Base-by-base conservation (phyloP, 2,888 invertebrate species). In the Lycia hirtaria region DNA sequence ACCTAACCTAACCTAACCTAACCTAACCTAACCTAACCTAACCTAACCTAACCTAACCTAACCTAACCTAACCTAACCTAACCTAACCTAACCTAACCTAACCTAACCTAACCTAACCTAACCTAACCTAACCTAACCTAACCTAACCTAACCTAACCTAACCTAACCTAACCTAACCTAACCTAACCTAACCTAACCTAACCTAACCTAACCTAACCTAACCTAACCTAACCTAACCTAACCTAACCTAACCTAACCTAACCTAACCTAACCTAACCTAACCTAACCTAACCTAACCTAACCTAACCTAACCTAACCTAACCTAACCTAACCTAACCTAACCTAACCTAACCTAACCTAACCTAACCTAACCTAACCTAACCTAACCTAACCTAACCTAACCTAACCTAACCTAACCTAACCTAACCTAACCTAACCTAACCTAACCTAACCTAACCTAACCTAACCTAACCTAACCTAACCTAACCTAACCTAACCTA, bases 371-470 rank as follows among this genome's bases (percentile, higher is more conserved):
- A 55, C 53, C 56, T 56, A 59, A 61, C 59, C 57, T 62, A 62
- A 65, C 62, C 62, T 60, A 60, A 62, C 60, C 60, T 60, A 32
- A 32, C 32, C 32, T 32, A 32, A 32, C 60, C 55, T 48, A 55
- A 60, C 51, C 56, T 47, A 56, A 60, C 56, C 60, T 57, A 57
- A 57, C 57, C 57, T 58, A 62, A 62, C 62, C 62, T 58, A 62
- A 62, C 62, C 62, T 58, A 62, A 62, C 62, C 62, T 58, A 57
- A 57, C 57, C 57, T 57, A 56, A 56, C n/a, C n/a, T n/a, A n/a
- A n/a, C n/a, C n/a, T n/a, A n/a, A n/a, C n/a, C n/a, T n/a, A n/a
- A n/a, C n/a, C n/a, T n/a, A n/a, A n/a, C n/a, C n/a, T n/a, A n/a
- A n/a, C n/a, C n/a, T n/a, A n/a, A n/a, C n/a, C n/a, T n/a, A n/a